These are phyloP conservation scores for Ophion slaviceki DNA, from an alignment of 2,888 invertebrate species.

Conservation along the genomic window DNA sequence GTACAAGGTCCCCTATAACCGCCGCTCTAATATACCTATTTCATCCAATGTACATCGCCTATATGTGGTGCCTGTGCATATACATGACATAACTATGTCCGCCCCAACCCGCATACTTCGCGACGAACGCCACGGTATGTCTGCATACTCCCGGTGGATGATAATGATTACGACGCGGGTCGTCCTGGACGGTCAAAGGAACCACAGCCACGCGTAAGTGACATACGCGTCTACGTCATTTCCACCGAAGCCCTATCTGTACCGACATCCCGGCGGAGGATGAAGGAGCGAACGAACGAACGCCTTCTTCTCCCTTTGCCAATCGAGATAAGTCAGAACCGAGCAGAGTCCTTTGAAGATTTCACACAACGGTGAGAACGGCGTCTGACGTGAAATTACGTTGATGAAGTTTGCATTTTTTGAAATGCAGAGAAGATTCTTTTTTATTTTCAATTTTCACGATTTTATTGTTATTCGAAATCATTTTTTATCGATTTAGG, in stretches of 20 bases:
- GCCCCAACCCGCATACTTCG: constrained; percentile 76
- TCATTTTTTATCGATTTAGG: too few species aligned
- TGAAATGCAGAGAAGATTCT: too few species aligned
- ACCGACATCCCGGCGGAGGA: constrained; percentile 19
- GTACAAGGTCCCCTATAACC: constrained; percentile 28
- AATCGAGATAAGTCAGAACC: background rate
- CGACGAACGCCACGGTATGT: constrained; percentile 78
- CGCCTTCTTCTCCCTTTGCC: background rate
- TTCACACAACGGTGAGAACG: too few species aligned
- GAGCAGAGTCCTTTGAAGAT: background rate
- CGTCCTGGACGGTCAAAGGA: constrained; percentile 54
- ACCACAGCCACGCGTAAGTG: constrained; percentile 38
- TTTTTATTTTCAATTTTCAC: too few species aligned
- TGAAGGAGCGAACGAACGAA: background rate
- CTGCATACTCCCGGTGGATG: constrained; percentile 76
- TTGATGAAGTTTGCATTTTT: too few species aligned
- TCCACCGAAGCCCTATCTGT: constrained; percentile 33
- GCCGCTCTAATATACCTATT: constrained; percentile 29
- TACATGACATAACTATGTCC: constrained; percentile 66
- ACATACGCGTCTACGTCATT: constrained; percentile 49
- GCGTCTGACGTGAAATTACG: too few species aligned
- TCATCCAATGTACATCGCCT: constrained; percentile 27
- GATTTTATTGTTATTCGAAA: too few species aligned
- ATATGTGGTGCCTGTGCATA: constrained; percentile 8
- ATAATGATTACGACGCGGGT: constrained; percentile 74